Evolutionary conservation across 2,797 vertebrate genomes (phyloP), one percentile per base, ranked within the genome.

Genomic region (Nyctibius grandis): DNA sequence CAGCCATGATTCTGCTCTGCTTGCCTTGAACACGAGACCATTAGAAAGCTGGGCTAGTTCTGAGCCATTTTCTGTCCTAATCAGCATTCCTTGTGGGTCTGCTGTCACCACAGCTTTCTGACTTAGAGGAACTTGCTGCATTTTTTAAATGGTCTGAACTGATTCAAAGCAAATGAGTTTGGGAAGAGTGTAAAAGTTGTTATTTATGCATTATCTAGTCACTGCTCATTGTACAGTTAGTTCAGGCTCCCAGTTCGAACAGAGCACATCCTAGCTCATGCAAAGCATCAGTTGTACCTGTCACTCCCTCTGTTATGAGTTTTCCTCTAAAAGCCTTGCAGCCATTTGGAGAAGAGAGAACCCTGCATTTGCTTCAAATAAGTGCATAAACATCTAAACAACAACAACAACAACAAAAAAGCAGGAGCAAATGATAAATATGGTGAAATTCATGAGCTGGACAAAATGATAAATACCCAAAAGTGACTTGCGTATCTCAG

Each of bases 361-460:
- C 2, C 5, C 23, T 40, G 14, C 5, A 47, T 64, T 73, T 83
- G 20, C 82, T 78, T 64, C 36, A 65, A 48, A 19, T 18, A 48
- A 34, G 9, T 16, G 8, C 42, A 31, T 10, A 54, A 87, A 51
- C 3, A 26, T 26, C 4, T n/a, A 64, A 73, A 63, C 3, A 7
- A 12, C 20, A 85, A 63, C 3, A 7, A 12, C 20, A 85, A 38
- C 6, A 44, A 18, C 18, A 14, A 34, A 29, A 38, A 69, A 11
- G 3, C 4, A 28, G 6, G 7, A 2, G 3, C 0, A 87, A 65
- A 56, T 51, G 1, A 70, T n/a, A 51, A 82, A 40, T 34, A 33
- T 6, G 5, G 9, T 38, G 22, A 42, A 59, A 19, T 59, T 70
- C 5, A 34, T 50, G 48, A 64, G 8, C 7, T 50, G 15, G 11